Conservation (phyloP, 2,797 vertebrate genomes). For the Eulemur coronatus region DNA sequence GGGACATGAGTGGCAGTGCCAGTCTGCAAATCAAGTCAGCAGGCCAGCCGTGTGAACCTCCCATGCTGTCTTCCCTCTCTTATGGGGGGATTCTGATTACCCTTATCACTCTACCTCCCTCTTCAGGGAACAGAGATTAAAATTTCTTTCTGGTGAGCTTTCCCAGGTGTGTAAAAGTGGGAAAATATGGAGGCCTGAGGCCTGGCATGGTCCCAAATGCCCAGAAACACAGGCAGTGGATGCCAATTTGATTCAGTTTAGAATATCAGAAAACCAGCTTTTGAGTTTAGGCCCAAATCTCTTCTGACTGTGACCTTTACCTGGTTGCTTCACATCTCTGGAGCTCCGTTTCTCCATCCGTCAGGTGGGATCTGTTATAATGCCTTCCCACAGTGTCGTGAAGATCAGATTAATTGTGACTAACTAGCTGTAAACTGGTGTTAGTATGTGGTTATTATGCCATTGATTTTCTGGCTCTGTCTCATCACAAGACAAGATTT, state of each 20-base stretch:
- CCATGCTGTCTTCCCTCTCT: background rate
- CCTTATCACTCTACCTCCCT: background rate
- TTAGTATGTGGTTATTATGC: background rate
- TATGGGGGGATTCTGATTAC: rapidly evolving
- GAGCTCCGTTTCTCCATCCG: background rate
- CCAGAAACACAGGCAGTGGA: background rate
- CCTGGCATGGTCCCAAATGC: background rate
- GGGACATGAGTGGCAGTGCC: background rate
- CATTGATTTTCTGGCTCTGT: background rate
- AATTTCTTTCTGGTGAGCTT: background rate
- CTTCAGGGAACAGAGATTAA: background rate
- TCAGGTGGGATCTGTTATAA: background rate
- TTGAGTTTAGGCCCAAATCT: background rate
- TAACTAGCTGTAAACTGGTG: background rate
- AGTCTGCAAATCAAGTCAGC: background rate
- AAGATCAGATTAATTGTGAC: background rate
- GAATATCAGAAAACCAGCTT: background rate
- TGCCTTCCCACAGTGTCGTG: background rate
- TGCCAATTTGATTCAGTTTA: background rate
- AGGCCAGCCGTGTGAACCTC: background rate
- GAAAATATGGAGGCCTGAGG: background rate
- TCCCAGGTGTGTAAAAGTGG: background rate
- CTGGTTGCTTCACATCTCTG: background rate
- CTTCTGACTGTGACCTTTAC: background rate
- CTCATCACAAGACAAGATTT: background rate